Conservation (phyloP, 35 echinoderm and acorn worm genomes). For the Lytechinus pictus region DNA sequence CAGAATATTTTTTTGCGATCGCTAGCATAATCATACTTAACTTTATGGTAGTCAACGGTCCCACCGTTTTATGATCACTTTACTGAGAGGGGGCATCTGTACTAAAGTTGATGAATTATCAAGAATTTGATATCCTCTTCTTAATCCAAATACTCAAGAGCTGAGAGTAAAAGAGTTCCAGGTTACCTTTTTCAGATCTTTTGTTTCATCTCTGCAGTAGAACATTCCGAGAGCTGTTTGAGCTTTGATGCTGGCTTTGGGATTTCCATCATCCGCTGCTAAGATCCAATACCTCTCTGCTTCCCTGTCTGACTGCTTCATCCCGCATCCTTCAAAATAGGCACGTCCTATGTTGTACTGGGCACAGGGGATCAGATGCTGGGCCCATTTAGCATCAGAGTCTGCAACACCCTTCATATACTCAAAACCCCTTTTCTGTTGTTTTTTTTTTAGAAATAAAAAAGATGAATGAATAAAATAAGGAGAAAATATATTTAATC, state of each 20-base stretch:
- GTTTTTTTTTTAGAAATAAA: neutral
- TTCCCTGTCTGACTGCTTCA: conserved; percentile 87
- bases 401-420: conserved; percentile 83
- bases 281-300: conserved; percentile 97
- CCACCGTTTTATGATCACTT: no score
- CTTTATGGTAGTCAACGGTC: no score
- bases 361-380: conserved; percentile 79
- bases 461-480: neutral
- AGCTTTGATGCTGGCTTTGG: conserved; percentile 88
- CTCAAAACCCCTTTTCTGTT: conserved; percentile 84
- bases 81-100: no score
- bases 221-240: conserved; percentile 98
- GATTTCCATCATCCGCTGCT: conserved; percentile 96
- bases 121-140: no score
- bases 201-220: conserved; percentile 81
- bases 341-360: conserved; percentile 92
- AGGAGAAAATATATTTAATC: neutral
- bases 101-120: no score
- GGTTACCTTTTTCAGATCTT: conserved; percentile 85
- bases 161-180: no score
- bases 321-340: conserved; percentile 92
- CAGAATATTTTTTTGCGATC: no score
- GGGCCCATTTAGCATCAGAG: conserved; percentile 51
- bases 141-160: no score
- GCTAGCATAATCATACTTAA: no score